A percentile compares a stretch with the other conserved stretches of the same genome.
phyloP scores from a whole-genome alignment of 2,888 invertebrate species.

The Melolontha melolontha region DNA sequence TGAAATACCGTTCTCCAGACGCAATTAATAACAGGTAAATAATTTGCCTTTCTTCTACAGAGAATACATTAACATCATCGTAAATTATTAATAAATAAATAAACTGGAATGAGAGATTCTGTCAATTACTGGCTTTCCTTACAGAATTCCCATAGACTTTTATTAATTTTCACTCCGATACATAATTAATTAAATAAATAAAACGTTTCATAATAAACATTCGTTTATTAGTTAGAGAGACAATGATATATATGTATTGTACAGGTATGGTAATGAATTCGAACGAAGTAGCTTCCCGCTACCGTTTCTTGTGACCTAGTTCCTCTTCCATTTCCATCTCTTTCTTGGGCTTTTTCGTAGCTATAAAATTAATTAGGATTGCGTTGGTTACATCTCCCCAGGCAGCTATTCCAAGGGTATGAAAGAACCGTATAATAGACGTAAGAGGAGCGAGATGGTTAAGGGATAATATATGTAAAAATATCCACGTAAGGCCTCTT shows the following conservation, averaged over 20 bases:
- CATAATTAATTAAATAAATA: neutral
- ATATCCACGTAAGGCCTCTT: slow-evolving; percentile 24
- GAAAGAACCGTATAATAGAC: slow-evolving; percentile 40
- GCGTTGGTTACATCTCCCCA: slow-evolving; percentile 47
- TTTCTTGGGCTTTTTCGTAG: slow-evolving; percentile 42
- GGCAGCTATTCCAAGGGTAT: slow-evolving; percentile 48
- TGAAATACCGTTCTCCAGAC: too few relatives aligned
- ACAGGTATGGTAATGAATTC: slow-evolving; percentile 26
- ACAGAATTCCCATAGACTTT: too few relatives aligned
- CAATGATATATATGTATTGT: slow-evolving; percentile 3
- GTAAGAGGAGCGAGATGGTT: slow-evolving; percentile 28
- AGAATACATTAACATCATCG: too few relatives aligned
- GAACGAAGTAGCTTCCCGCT: slow-evolving; percentile 13
- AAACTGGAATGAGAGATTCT: too few relatives aligned
- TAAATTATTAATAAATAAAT: too few relatives aligned
- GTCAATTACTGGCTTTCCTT: too few relatives aligned
- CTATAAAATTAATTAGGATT: slow-evolving; percentile 51
- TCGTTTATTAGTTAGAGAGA: neutral
- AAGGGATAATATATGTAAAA: slow-evolving; percentile 33
- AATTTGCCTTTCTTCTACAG: too few relatives aligned
- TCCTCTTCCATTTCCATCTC: slow-evolving; percentile 13
- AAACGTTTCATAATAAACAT: slow-evolving; percentile 11
- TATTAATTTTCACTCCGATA: too few relatives aligned
- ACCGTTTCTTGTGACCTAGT: slow-evolving; percentile 25
- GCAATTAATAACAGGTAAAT: too few relatives aligned